Conservation (phyloP, 1,140 invertebrate species). For the Andricus grossulariae region DNA sequence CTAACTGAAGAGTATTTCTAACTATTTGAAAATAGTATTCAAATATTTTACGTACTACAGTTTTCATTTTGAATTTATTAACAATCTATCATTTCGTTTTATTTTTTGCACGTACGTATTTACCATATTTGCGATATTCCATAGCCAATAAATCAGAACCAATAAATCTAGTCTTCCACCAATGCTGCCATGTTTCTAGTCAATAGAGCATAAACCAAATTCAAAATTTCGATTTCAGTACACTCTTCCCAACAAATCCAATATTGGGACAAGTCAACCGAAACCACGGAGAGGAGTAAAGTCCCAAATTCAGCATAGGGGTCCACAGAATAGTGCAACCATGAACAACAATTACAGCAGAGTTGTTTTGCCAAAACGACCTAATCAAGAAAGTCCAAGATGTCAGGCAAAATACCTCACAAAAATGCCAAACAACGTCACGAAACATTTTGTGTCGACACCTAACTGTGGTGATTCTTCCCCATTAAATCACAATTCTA, state of each 20-base stretch:
- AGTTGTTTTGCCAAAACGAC: constrained; percentile 42
- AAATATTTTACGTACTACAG: not conserved
- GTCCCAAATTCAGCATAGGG: constrained; percentile 38
- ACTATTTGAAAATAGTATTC: too few relatives aligned
- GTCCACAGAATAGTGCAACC: constrained; percentile 25
- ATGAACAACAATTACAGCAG: constrained; percentile 33
- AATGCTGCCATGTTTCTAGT: constrained; percentile 31
- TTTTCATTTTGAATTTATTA: not conserved
- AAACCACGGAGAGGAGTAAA: constrained; percentile 48
- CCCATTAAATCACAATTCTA: constrained; percentile 25
- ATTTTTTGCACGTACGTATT: constrained; percentile 1
- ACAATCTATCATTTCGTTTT: not conserved
- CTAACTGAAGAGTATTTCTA: too few relatives aligned
- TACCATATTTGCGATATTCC: not conserved
- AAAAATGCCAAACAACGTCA: constrained; percentile 53
- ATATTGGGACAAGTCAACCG: constrained; percentile 39
- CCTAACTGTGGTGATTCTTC: constrained; percentile 29
- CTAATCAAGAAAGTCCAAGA: constrained; percentile 45
- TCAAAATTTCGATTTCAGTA: constrained; percentile 53
- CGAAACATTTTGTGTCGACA: constrained; percentile 52
- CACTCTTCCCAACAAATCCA: constrained; percentile 41
- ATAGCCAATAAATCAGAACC: constrained; percentile 31
- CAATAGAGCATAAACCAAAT: constrained; percentile 5
- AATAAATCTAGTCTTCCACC: constrained; percentile 41
- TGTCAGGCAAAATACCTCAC: constrained; percentile 48